Base-by-base conservation (phyloP, 2,888 invertebrate genomes). In the Agriopis leucophaearia region DNA sequence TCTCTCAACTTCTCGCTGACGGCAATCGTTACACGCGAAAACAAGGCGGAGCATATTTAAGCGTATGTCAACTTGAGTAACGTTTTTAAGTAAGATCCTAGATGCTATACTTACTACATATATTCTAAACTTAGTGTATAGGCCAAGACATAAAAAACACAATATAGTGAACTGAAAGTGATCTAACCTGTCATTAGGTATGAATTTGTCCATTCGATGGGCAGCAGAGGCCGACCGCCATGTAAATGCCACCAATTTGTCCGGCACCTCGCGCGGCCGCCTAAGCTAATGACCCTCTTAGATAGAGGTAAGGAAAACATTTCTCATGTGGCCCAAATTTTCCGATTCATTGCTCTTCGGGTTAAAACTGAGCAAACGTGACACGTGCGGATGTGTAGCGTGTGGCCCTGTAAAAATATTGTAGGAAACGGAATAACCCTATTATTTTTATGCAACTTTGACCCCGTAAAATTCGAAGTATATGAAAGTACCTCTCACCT, bases 171-270 rank as follows among this genome's bases (percentile, higher is more conserved):
- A 51, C 18, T 35, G 8, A 40, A 15, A 54, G 55, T 40, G 7
- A 58, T 63, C 60, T 70, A 75, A 70, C 72, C 66, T 66, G 78
- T 78, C 78, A 83, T 80, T 83, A 79, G 79, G 80, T 82, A 81
- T 76, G 74, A 0, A n/a, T 18, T 74, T 75, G 74, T 75, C 79
- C 80, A 85, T 85, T 84, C 82, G 68, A 67, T 76, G 71, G 75
- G 74, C 74, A 72, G 78, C 78, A 6, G 1, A 44, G 73, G 68
- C 78, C 73, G 79, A 79, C 83, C 82, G 76, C 81, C 72, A 78
- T 81, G 85, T 81, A 83, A 85, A 84, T 85, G 82, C 81, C 76
- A 78, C 69, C 85, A 77, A 86, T 86, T 86, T 86, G 84, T 86
- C 78, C 76, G 68, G 61, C 72, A 73, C 76, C 73, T 82, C 62